A percentile compares a stretch with the other conserved stretches of the same genome.
These are phyloP conservation scores for Saccostrea echinata DNA, from an alignment of 1,140 invertebrate species.

Conservation along the genomic window DNA sequence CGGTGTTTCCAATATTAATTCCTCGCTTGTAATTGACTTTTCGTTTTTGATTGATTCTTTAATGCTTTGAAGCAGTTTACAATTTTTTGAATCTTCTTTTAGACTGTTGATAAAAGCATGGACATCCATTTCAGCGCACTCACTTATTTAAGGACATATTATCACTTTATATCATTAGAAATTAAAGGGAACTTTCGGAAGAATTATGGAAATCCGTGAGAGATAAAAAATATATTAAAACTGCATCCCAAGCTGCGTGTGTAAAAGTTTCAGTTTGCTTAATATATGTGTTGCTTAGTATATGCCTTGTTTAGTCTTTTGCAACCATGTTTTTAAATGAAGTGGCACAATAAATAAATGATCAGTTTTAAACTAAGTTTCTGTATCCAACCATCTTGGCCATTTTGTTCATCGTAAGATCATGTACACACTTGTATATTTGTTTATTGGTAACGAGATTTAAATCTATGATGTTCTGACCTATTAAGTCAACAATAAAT, in stretches of 20 bases:
- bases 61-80: background rate
- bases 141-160: background rate
- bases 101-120: conserved; percentile 33
- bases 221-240: background rate
- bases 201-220: background rate
- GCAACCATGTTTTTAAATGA: background rate
- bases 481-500: background rate
- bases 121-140: background rate
- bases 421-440: conserved; percentile 14
- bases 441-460: background rate
- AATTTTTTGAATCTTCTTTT: conserved; percentile 10
- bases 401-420: conserved; percentile 6
- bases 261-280: too few relatives aligned
- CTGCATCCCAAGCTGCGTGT: too few relatives aligned
- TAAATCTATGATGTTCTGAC: background rate
- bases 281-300: background rate
- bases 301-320: background rate
- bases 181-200: background rate
- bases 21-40: background rate
- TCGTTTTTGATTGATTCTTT: background rate
- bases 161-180: background rate
- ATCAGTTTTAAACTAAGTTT: background rate
- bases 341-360: background rate
- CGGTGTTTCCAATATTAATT: conserved; percentile 5
- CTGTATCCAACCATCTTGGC: background rate